Evolutionary conservation across 1,140 invertebrate species (phyloP), one percentile per base, ranked within the genome.

Genomic region (Drosophila athabasca): DNA sequence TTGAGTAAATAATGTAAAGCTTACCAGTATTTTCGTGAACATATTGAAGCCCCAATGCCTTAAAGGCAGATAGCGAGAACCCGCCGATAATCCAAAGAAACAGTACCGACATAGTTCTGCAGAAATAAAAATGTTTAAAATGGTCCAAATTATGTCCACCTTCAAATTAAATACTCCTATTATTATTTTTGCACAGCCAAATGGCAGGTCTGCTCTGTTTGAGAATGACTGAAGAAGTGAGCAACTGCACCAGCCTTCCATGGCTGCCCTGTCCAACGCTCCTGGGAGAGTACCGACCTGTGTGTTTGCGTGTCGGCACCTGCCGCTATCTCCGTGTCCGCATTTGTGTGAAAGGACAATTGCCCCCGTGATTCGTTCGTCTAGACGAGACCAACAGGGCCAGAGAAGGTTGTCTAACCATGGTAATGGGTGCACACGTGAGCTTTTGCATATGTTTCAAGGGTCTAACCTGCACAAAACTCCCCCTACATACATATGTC

Each of bases 331-430:
- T 50, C 46, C 44, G 57, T 50, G 48, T 52, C 53, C 57, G 58
- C 55, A 64, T 41, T 57, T 70, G 50, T 77, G 60, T 54, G 41
- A 60, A 74, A 75, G 71, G 75, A 77, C 75, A 75, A 65, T 75
- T 61, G 71, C 71, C 75, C 45, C 65, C 66, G 65, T 77, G 75
- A 77, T 77, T 75, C 75, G 75, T 46, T 65, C 43, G 75, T 75
- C 75, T 77, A 77, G 75, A 77, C 75, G 48, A 65, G 51, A 64
- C 70, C 65, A 70, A 75, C 17, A 70, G 72, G 46, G 29, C 54
- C 51, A 52, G 46, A 57, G 44, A n/a, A 55, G 58, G 52, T 41
- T 22, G 26, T 26, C 58, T 31, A 45, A 31, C 58, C 35, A 58
- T 24, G 41, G 48, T 58, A 69, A 70, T 74, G 59, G 62, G 58